A percentile compares a stretch with the other conserved stretches of the same genome.
Conservation (phyloP, 2,888 invertebrate genomes). For the Drosophila tanythrix region DNA sequence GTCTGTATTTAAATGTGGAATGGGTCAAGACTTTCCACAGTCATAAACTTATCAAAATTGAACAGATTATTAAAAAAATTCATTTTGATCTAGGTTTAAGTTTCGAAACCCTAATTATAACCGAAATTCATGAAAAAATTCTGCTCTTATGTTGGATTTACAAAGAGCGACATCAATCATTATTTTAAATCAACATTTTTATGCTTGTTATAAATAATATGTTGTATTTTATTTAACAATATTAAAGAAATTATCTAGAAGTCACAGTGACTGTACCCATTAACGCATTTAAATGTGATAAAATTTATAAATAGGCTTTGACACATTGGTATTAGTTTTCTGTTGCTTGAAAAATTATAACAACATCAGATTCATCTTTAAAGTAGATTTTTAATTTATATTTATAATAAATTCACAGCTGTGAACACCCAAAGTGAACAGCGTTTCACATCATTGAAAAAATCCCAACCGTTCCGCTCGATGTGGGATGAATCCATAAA, state of each 20-base stretch:
- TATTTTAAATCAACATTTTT: background rate
- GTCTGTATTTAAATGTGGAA: background rate
- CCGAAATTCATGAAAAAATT: background rate
- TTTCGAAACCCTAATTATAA: no score
- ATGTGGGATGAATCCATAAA: background rate
- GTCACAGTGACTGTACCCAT: background rate
- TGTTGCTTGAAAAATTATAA: background rate
- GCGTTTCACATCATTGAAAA: background rate
- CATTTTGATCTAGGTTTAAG: background rate
- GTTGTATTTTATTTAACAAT: background rate
- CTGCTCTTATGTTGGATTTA: background rate
- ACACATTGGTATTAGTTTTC: background rate
- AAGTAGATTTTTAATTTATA: background rate
- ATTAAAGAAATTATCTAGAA: background rate
- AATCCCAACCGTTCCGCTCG: background rate
- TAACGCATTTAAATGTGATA: background rate
- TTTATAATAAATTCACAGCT: background rate
- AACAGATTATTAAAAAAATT: background rate
- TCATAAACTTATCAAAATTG: background rate
- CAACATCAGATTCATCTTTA: background rate
- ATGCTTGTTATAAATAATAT: background rate
- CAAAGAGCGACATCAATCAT: background rate
- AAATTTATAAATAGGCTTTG: background rate
- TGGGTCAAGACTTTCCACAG: background rate
- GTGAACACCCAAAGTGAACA: background rate